These are phyloP conservation scores for Fratercula arctica DNA, from an alignment of 2,797 vertebrate species.

Conservation along the genomic window DNA sequence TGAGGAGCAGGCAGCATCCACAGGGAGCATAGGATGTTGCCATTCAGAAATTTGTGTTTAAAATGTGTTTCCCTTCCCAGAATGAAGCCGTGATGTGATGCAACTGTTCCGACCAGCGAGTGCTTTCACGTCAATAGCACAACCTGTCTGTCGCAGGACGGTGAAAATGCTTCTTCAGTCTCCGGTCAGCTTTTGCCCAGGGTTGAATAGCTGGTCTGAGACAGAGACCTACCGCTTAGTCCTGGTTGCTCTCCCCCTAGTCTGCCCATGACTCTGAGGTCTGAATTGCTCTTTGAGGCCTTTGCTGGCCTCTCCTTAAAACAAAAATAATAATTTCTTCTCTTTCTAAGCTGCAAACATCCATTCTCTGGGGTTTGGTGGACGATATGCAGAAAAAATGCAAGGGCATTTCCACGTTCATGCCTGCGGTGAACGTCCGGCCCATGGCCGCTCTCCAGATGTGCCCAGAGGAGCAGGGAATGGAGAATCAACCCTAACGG, in stretches of 20 bases:
- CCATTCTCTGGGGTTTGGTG: background rate
- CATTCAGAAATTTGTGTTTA: background rate
- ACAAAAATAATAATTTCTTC: background rate
- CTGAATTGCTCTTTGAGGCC: background rate
- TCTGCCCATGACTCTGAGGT: background rate
- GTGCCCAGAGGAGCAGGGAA: background rate
- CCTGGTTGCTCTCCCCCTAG: background rate
- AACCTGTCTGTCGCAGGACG: background rate
- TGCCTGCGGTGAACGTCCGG: rapidly evolving
- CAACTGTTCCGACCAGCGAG: background rate
- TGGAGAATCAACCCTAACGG: background rate
- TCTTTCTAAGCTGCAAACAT: background rate
- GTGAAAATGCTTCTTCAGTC: background rate
- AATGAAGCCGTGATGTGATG: background rate
- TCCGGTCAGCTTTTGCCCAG: background rate
- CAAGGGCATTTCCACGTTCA: background rate
- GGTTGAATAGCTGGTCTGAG: background rate
- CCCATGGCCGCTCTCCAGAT: background rate
- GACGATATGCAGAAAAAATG: background rate
- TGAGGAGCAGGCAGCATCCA: background rate
- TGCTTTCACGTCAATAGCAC: background rate
- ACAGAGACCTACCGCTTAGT: background rate
- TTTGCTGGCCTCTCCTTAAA: background rate
- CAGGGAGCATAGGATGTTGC: background rate
- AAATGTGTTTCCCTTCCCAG: slow-evolving; percentile 4